Evolutionary conservation across 1,140 invertebrate species (phyloP).

Genomic region (Sipha flava): DNA sequence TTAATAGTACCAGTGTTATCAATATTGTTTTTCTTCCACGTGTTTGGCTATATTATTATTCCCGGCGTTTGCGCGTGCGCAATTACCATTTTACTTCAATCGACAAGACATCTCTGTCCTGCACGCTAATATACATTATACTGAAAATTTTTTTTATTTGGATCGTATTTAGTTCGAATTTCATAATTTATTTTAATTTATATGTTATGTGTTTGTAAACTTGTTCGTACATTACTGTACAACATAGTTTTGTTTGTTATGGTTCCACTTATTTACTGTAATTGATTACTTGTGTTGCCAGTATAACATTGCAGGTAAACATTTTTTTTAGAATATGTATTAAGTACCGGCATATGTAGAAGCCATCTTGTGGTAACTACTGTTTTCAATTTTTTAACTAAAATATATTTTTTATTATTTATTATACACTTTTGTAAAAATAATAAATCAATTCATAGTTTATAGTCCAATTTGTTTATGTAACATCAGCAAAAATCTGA

Average conservation of each 20-base stretch:
- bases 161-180: background rate
- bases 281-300: background rate
- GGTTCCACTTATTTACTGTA: background rate
- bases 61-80: background rate
- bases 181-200: background rate
- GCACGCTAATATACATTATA: background rate
- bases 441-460: background rate
- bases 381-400: background rate
- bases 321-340: background rate
- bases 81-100: background rate
- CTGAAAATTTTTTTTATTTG: background rate
- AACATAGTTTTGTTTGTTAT: background rate
- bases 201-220: background rate
- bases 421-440: background rate
- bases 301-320: background rate
- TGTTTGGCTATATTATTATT: too few species aligned
- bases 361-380: conserved; percentile 9
- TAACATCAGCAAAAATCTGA: background rate
- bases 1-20: too few species aligned
- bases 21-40: background rate
- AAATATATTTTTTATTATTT: background rate
- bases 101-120: background rate
- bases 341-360: background rate
- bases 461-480: background rate
- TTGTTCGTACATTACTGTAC: background rate